Base-by-base conservation (phyloP, 1,140 invertebrate species). In the Episyrphus balteatus region DNA sequence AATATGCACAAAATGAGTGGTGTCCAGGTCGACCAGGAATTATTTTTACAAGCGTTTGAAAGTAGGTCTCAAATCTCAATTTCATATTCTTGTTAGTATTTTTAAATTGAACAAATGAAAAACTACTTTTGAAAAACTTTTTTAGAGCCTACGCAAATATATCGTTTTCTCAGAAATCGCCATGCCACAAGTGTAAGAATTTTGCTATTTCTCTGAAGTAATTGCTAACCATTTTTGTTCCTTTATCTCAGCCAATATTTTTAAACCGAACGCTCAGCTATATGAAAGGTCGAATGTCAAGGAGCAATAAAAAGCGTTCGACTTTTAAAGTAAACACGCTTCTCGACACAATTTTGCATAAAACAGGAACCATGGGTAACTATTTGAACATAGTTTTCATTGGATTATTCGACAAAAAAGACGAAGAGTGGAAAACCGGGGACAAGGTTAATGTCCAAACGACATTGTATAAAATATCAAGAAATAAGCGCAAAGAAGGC, bases 61-160 rank as follows among this genome's bases (percentile, higher is more conserved):
- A 95, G 92, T 95, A 80, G 86, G 86, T 57, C n/a, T n/a, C n/a
- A n/a, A n/a, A n/a, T n/a, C n/a, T n/a, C n/a, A n/a, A n/a, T n/a
- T n/a, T n/a, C n/a, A n/a, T n/a, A n/a, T n/a, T n/a, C n/a, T n/a
- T n/a, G n/a, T n/a, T n/a, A n/a, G n/a, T n/a, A n/a, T n/a, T n/a
- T n/a, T n/a, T n/a, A n/a, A n/a, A n/a, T n/a, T n/a, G n/a, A n/a
- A n/a, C n/a, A n/a, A n/a, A n/a, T n/a, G n/a, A n/a, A n/a, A n/a
- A n/a, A n/a, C n/a, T n/a, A n/a, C n/a, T n/a, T n/a, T n/a, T n/a
- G n/a, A n/a, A n/a, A n/a, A n/a, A 9, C 13, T 19, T 38, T n/a
- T n/a, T n/a, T 18, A 94, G 91, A 95, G 70, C 91, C 91, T 37
- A 95, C 92, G 44, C 91, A 94, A 72, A 96, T 96, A 54, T 95